Base-by-base conservation (phyloP, 2,888 invertebrate genomes). In the Platypus cylindrus region DNA sequence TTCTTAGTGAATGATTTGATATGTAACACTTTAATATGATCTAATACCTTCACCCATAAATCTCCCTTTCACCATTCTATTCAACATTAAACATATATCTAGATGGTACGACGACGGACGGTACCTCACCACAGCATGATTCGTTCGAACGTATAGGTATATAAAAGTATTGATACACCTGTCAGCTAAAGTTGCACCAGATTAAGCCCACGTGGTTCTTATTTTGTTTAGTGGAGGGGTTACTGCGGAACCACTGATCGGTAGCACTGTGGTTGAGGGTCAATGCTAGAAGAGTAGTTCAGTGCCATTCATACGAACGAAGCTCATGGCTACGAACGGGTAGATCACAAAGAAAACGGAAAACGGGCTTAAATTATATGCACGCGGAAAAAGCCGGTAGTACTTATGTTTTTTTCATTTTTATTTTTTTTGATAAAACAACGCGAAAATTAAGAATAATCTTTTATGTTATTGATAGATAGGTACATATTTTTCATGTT, bases 281-380 rank as follows among this genome's bases (percentile, higher is more conserved):
- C 63, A 63, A 62, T 62, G 62, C 59, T 60, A 60, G 48, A 45
- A n/a, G n/a, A 41, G 48, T 45, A 47, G 59, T 59, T 60, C 60
- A 60, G 59, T 60, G 61, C 59, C 60, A 60, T 54, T 56, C 55
- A 56, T 52, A 57, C 59, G n/a, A n/a, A n/a, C n/a, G 61, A 62
- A 62, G 62, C 61, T 62, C 56, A 43, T 40, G 40, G 37, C 38
- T 38, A 38, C 39, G 31, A 38, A 38, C 42, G 38, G 38, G 39
- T 42, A 43, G 43, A 40, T 39, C 38, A 42, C 41, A 34, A 12
- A 17, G 25, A 22, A 18, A 26, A 30, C 32, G 32, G 33, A 26
- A n/a, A n/a, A n/a, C 13, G 16, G 25, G 25, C 27, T 14, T n/a
- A 16, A 34, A 17, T 22, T 17, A 27, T 27, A 15, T 15, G 30